Evolutionary conservation across 92 coral and sea anemone species (phyloP), one percentile per base, ranked within the genome.

Genomic region (Epizoanthus illoricatus): DNA sequence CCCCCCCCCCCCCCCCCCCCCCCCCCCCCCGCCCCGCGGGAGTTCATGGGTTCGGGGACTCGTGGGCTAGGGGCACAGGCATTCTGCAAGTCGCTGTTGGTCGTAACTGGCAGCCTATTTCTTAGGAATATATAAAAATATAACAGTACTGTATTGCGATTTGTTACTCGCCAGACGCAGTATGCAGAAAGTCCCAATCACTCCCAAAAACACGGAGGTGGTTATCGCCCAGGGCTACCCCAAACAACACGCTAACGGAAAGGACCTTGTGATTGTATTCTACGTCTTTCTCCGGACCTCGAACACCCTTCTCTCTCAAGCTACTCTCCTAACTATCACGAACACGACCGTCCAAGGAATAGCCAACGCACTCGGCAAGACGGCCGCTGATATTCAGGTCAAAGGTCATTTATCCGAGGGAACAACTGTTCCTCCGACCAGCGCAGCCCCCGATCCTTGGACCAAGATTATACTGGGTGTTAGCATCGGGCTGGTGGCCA

Each of bases 351-450:
- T 39, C 12, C 52, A 18, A 4, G 72, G 45, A 20, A 68, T 68
- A 4, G 52, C 72, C n/a, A 39, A 39, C 0, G 72, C n/a, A 68
- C 72, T 68, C 49, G 72, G 52, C 72, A 68, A 68, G 72, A 68
- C 72, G 3, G 72, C 17, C 8, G 52, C 10, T 2, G 72, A 68
- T 39, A 68, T 68, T 68, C 20, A 39, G 72, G 5, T 68, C 45
- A 68, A 39, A 12, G 10, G 17, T 41, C 42, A 68, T 36, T n/a
- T 33, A 36, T 19, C 52, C 49, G 49, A 7, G 4, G 72, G 52
- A n/a, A 68, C 72, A 68, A 16, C 49, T 39, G 72, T 39, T 17
- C 70, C 43, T 65, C 70, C 70, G 17, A 65, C 49, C 49, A 39
- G 52, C 20, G 52, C 21, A 36, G 52, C 72, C 6, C 21, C 72